phyloP scores from a whole-genome alignment of 2,888 invertebrate species.

The Chrysolina haemoptera region DNA sequence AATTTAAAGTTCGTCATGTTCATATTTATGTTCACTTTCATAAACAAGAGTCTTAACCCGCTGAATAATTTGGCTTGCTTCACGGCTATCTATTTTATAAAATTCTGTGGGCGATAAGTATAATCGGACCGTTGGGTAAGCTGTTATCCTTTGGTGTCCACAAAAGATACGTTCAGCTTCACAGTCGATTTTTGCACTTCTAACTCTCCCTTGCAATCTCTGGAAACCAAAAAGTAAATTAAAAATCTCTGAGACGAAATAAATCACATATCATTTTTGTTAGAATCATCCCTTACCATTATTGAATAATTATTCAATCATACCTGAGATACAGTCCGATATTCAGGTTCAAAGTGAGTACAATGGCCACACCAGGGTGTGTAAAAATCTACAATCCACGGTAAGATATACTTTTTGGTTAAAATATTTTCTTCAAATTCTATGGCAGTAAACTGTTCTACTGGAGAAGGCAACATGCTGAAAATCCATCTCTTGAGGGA shows the following conservation, averaged over 20 bases:
- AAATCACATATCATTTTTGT: too few relatives aligned
- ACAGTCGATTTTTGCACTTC: constrained; percentile 78
- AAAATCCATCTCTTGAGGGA: constrained; percentile 77
- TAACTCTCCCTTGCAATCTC: constrained; percentile 72
- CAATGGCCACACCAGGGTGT: constrained; percentile 80
- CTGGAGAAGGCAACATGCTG: constrained; percentile 75
- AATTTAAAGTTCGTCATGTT: constrained; percentile 66
- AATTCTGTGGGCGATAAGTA: constrained; percentile 66
- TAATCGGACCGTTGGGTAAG: constrained; percentile 75
- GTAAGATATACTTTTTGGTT: constrained; percentile 64
- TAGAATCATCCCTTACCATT: too few relatives aligned
- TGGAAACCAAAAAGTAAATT: constrained; percentile 55
- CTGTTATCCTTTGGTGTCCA: constrained; percentile 71
- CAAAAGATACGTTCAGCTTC: constrained; percentile 73
- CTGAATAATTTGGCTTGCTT: constrained; percentile 50
- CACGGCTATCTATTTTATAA: constrained; percentile 58
- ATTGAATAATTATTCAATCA: too few relatives aligned
- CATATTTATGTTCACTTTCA: constrained; percentile 39
- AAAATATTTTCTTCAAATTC: constrained; percentile 71
- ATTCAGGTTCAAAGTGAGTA: constrained; percentile 78
- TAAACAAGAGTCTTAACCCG: constrained; percentile 51
- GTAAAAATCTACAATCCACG: constrained; percentile 79
- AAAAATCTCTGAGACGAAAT: too few relatives aligned
- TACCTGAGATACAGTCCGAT: constrained; percentile 73
- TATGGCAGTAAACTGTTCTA: constrained; percentile 69